Evolutionary conservation across 1,140 invertebrate species (phyloP), one percentile per base, ranked within the genome.

Genomic region (Nasonia vitripennis): DNA sequence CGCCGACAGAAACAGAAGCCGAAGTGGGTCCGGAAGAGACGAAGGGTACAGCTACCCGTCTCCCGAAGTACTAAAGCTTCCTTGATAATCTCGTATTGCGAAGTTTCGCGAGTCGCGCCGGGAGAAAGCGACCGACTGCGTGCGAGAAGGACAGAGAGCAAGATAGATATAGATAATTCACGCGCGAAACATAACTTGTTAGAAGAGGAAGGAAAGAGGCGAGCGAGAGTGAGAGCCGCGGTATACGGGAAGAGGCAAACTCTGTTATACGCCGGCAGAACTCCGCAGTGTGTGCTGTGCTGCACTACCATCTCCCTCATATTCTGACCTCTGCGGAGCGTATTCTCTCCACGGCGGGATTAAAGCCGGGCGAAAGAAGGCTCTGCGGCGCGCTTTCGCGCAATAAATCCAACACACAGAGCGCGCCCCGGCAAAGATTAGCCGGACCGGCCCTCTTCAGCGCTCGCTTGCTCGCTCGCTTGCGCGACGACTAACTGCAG

Each of bases 161-260:
- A 37, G 9, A 74, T 31, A 37, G 12, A 74, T 31, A 74, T 31
- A 74, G 31, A 75, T 75, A 86, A 87, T 85, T 77, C 87, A 84
- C 55, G 85, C 84, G 87, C 84, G 88, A 90, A 90, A 87, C 86
- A 86, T 87, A 89, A 90, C 88, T 89, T 87, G 87, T 87, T 89
- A 88, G 87, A 77, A 78, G 27, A 27, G 83, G 51, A 85, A 79
- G 77, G 85, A 80, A 84, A 81, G 74, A 51, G 68, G 67, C 17
- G 31, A 17, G 31, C n/a, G 31, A 73, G 14, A 31, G 23, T 11
- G 34, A 70, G 68, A 31, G 68, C 9, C 9, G 23, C 27, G 20
- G 68, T 37, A 37, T 27, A 31, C 20, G 20, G 68, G 68, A 70
- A 70, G 68, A 70, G 27, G n/a, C 68, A 70, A 70, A 70, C 68